phyloP scores from a whole-genome alignment of 2,113 vertebrate genomes.

The Pipa parva region DNA sequence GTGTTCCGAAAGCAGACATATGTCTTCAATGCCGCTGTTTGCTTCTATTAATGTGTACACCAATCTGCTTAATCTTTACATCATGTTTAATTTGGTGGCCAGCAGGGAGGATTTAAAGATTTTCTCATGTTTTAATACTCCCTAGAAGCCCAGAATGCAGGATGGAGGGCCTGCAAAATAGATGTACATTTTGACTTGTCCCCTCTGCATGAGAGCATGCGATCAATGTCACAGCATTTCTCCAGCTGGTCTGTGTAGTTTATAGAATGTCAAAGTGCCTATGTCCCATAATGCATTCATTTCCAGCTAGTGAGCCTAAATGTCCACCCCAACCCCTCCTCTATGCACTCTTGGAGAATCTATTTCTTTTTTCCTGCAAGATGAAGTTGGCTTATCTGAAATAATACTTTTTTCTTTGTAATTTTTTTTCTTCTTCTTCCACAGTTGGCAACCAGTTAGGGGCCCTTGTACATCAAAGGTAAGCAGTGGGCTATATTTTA shows the following conservation, averaged over 20 bases:
- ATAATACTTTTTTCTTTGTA: slow-evolving; percentile 71
- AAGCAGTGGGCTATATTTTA: slow-evolving; percentile 81
- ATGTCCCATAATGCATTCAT: slow-evolving; percentile 61
- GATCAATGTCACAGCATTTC: slow-evolving; percentile 69
- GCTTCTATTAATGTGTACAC: slow-evolving; percentile 17
- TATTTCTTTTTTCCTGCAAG: slow-evolving; percentile 48
- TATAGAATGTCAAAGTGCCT: slow-evolving; percentile 52
- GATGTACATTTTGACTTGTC: slow-evolving; percentile 58
- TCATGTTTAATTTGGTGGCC: slow-evolving; percentile 49
- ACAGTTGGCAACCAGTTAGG: slow-evolving; percentile 94
- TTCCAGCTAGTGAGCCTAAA: slow-evolving; percentile 67
- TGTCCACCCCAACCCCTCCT: slow-evolving; percentile 60
- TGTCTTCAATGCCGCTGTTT: slow-evolving; percentile 3
- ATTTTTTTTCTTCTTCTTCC: slow-evolving; percentile 62
- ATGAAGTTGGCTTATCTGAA: slow-evolving; percentile 73
- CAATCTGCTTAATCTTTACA: slow-evolving; percentile 32
- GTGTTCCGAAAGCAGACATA: slow-evolving; percentile 13
- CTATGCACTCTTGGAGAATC: slow-evolving; percentile 58
- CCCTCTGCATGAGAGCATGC: slow-evolving; percentile 62
- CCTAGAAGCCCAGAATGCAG: background rate
- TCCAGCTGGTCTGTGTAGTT: slow-evolving; percentile 72
- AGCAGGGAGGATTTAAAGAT: slow-evolving; percentile 52
- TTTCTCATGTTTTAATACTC: slow-evolving; percentile 28
- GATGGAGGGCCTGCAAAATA: slow-evolving; percentile 23
- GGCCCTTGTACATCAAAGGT: slow-evolving; percentile 98